A percentile compares a stretch with the other conserved stretches of the same genome.
Evolutionary conservation across 2,888 invertebrate species (phyloP).

Genomic region (Thalpophila matura): DNA sequence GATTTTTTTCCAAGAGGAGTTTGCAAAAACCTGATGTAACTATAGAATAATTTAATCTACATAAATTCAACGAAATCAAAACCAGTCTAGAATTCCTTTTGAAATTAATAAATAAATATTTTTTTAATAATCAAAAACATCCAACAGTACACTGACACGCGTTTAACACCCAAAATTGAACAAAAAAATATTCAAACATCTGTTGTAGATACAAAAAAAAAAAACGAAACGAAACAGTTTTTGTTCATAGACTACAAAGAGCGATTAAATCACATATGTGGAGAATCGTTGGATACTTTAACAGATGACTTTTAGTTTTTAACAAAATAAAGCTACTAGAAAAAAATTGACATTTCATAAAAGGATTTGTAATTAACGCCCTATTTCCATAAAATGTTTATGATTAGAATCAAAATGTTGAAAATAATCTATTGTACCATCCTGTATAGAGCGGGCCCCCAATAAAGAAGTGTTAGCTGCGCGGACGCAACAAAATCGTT

Average conservation of each 20-base stretch:
- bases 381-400: background rate
- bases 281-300: background rate
- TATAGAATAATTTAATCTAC: too few relatives aligned
- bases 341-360: background rate
- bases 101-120: too few relatives aligned
- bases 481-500: conserved; percentile 80
- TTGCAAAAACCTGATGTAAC: too few relatives aligned
- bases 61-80: too few relatives aligned
- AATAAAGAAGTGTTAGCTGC: conserved; percentile 63
- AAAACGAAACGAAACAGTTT: conserved; percentile 9
- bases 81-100: too few relatives aligned
- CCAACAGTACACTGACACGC: background rate
- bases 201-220: conserved; percentile 10
- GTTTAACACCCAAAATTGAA: background rate
- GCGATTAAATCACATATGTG: conserved; percentile 3
- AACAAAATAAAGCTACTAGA: background rate
- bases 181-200: conserved; percentile 28
- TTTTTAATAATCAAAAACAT: too few relatives aligned
- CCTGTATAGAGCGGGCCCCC: conserved; percentile 69
- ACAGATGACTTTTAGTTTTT: too few relatives aligned
- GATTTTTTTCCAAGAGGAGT: too few relatives aligned
- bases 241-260: conserved; percentile 4
- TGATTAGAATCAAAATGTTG: background rate
- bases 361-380: too few relatives aligned
- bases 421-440: conserved; percentile 55